Evolutionary conservation across 2,797 vertebrate genomes (phyloP), one percentile per base, ranked within the genome.

Genomic region (Zenarchopterus dispar): DNA sequence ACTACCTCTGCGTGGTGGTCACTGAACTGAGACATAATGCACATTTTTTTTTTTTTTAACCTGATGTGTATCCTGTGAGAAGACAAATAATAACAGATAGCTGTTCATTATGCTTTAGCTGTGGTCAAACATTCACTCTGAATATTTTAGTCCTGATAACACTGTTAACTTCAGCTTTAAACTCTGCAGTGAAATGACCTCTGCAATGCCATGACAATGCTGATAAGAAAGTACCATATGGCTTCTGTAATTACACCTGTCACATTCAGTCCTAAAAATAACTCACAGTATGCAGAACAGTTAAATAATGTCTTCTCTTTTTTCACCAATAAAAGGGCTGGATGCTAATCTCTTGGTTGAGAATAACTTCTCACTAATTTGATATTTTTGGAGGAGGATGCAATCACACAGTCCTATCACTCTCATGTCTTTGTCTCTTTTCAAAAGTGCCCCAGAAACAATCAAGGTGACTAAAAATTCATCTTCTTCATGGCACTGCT

Each of bases 191-290:
- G 47, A 45, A 81, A 67, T 83, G 85, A 90, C 91, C 88, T 89
- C 74, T 53, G 68, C 8, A 16, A 65, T 54, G 75, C 73, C 49
- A 28, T 88, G 76, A 77, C 84, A 88, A 84, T 28, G 82, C 62
- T 70, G 78, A 80, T 74, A 75, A 77, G 64, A 88, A 82, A 84
- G 75, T 26, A 45, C 70, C 84, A 87, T 86, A 85, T 82, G 81
- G 84, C 48, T 45, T 53, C 81, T 41, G 68, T 91, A 91, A 92
- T 90, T 90, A 82, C 28, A 74, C 70, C 65, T 85, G 81, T 85
- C 87, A 89, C 44, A 61, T 47, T 73, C 59, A 62, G 21, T 61
- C 60, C 70, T 74, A 81, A 82, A 88, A 90, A 91, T 86, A 90
- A 72, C 71, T 66, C 8, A 46, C 62, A 68, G 68, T 62, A 63